Conservation (phyloP, 2,888 invertebrate genomes). For the Agelastica alni region DNA sequence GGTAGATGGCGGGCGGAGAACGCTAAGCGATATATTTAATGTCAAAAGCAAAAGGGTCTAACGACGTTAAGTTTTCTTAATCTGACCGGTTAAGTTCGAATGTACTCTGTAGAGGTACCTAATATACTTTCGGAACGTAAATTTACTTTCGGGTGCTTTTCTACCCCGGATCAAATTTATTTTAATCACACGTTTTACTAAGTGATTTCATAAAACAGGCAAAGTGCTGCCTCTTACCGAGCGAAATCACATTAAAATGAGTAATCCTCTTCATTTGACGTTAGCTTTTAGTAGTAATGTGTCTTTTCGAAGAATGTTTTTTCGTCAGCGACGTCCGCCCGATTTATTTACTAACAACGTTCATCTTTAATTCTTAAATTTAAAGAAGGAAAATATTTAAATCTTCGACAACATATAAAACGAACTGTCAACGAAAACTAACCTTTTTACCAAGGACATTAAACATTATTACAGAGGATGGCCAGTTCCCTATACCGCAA, state of each 20-base stretch:
- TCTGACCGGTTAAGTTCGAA: slow-evolving; percentile 49
- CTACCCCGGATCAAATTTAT: slow-evolving; percentile 54
- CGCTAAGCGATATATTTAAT: background rate
- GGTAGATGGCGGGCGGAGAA: background rate
- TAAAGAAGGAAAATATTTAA: too few species aligned
- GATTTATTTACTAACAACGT: too few species aligned
- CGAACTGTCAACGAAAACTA: too few species aligned
- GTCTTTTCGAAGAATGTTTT: slow-evolving; percentile 38
- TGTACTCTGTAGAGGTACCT: slow-evolving; percentile 43
- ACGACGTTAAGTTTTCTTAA: slow-evolving; percentile 44
- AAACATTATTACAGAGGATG: too few species aligned
- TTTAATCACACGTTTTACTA: slow-evolving; percentile 53
- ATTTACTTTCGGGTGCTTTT: slow-evolving; percentile 50
- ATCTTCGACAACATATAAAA: too few species aligned
- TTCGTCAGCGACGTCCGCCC: slow-evolving; percentile 5
- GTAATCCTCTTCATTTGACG: slow-evolving; percentile 49
- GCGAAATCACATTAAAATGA: slow-evolving; percentile 52
- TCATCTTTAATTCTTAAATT: too few species aligned
- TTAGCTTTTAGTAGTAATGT: slow-evolving; percentile 46
- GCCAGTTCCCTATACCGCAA: too few species aligned
- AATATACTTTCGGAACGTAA: slow-evolving; percentile 49
- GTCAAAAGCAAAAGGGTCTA: slow-evolving; percentile 27
- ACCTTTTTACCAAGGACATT: too few species aligned
- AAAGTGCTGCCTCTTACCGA: slow-evolving; percentile 48
- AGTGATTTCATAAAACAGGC: slow-evolving; percentile 50